These are phyloP conservation scores for Athrips mouffetella DNA, from an alignment of 2,888 invertebrate genomes.

Conservation along the genomic window DNA sequence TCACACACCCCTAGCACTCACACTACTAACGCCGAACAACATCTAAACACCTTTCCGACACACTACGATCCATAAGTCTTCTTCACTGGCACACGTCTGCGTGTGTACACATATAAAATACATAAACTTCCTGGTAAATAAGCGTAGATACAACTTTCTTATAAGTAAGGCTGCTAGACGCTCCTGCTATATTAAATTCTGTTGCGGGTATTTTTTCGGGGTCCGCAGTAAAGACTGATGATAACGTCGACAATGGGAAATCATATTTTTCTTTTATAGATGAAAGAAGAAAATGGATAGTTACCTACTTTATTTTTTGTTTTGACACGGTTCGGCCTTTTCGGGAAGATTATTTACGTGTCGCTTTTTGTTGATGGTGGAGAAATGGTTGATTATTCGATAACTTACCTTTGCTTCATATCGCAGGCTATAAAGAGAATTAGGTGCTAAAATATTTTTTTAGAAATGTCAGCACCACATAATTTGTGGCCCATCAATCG, in stretches of 20 bases:
- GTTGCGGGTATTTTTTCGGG: conserved; percentile 56
- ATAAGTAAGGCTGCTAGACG: conserved; percentile 55
- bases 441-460: conserved; percentile 12
- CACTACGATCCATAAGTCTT: conserved; percentile 40
- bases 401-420: neutral
- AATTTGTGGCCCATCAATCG: conserved; percentile 51
- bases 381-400: conserved; percentile 9
- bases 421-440: neutral
- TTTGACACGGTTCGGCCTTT: conserved; percentile 39
- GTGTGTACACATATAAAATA: conserved; percentile 58
- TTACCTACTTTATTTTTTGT: conserved; percentile 49
- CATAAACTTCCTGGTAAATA: conserved; percentile 76
- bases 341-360: conserved; percentile 48
- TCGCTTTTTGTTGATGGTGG: conserved; percentile 27
- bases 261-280: conserved; percentile 55
- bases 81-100: conserved; percentile 29
- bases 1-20: conserved; percentile 58
- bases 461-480: conserved; percentile 35
- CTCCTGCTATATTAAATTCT: conserved; percentile 73
- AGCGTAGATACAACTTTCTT: conserved; percentile 68
- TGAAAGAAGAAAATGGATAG: conserved; percentile 48
- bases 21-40: conserved; percentile 39
- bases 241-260: conserved; percentile 58
- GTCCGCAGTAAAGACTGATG: conserved; percentile 46
- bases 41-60: conserved; percentile 49